Conservation (phyloP, 2,797 vertebrate genomes). For the Neopelma chrysocephalum region DNA sequence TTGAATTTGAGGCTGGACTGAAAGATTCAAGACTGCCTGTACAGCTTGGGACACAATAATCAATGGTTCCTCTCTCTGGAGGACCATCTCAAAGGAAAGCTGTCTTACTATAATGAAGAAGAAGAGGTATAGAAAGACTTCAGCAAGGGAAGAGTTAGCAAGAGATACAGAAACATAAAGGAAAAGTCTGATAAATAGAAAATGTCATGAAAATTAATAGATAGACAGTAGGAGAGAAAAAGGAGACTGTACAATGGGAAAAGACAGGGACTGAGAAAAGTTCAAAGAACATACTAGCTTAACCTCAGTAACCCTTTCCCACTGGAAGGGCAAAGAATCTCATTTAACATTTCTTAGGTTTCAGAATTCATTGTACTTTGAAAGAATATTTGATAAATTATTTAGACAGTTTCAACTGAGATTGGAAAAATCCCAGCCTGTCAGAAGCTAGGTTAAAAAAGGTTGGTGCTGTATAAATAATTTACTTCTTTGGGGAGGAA, state of each 20-base stretch:
- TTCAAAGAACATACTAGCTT: slow-evolving; percentile 68
- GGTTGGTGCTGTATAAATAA: slow-evolving; percentile 76
- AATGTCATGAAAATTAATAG: slow-evolving; percentile 65
- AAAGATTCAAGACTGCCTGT: not conserved
- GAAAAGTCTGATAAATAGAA: slow-evolving; percentile 35
- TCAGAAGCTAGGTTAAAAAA: slow-evolving; percentile 75
- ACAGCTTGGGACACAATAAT: not conserved
- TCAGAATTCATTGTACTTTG: slow-evolving; percentile 65
- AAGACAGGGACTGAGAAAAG: slow-evolving; percentile 36
- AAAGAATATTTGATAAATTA: slow-evolving; percentile 77
- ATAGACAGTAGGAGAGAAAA: slow-evolving; percentile 5
- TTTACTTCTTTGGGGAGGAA: slow-evolving; percentile 59
- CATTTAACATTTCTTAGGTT: slow-evolving; percentile 74
- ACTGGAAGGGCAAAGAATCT: slow-evolving; percentile 60
- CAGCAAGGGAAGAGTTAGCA: slow-evolving; percentile 41
- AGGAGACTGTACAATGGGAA: not conserved
- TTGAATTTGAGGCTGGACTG: not conserved
- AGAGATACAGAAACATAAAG: not conserved
- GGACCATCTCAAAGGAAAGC: not conserved
- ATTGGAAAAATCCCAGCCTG: slow-evolving; percentile 73
- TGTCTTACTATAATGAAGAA: slow-evolving; percentile 27
- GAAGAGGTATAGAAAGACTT: not conserved
- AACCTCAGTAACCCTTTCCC: slow-evolving; percentile 64
- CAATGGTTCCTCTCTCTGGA: not conserved
- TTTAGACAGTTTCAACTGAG: slow-evolving; percentile 73